A percentile compares a stretch with the other conserved stretches of the same genome.
Evolutionary conservation across 1,140 invertebrate species (phyloP).

Genomic region (Drosophila pallidifrons): DNA sequence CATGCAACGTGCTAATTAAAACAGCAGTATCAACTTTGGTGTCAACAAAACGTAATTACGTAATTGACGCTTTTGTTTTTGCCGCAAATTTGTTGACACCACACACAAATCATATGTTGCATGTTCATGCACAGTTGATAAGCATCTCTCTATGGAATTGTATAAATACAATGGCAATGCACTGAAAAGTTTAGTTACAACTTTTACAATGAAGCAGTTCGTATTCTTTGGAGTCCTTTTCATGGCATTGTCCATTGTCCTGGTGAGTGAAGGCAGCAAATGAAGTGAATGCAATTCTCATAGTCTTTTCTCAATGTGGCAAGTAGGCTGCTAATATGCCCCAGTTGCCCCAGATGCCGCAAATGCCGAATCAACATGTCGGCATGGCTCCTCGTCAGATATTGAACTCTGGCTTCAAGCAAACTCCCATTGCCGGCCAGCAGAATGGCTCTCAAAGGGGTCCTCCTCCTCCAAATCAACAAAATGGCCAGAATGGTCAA

Average conservation of each 20-base stretch:
- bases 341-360: slow-evolving; percentile 16
- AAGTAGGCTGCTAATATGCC: slow-evolving; percentile 21
- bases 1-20: slow-evolving; percentile 37
- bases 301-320: not conserved
- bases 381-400: slow-evolving; percentile 5
- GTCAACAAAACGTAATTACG: slow-evolving; percentile 33
- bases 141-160: slow-evolving; percentile 24
- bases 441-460: not conserved
- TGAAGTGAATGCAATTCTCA: not conserved
- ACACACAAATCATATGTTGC: not conserved
- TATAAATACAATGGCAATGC: slow-evolving; percentile 35
- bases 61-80: slow-evolving; percentile 2
- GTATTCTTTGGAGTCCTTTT: slow-evolving; percentile 60
- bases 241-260: slow-evolving; percentile 53
- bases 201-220: slow-evolving; percentile 64
- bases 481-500: not conserved
- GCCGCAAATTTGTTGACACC: slow-evolving; percentile 26
- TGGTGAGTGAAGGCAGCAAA: slow-evolving; percentile 46
- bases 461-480: slow-evolving; percentile 12
- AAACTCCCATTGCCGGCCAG: slow-evolving; percentile 2
- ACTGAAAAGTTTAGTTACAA: slow-evolving; percentile 1
- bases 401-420: slow-evolving; percentile 31
- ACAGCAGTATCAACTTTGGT: slow-evolving; percentile 3
- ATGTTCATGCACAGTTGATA: slow-evolving; percentile 11
- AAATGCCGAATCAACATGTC: slow-evolving; percentile 18